phyloP scores from a whole-genome alignment of 1,140 invertebrate species.

The Apis florea region DNA sequence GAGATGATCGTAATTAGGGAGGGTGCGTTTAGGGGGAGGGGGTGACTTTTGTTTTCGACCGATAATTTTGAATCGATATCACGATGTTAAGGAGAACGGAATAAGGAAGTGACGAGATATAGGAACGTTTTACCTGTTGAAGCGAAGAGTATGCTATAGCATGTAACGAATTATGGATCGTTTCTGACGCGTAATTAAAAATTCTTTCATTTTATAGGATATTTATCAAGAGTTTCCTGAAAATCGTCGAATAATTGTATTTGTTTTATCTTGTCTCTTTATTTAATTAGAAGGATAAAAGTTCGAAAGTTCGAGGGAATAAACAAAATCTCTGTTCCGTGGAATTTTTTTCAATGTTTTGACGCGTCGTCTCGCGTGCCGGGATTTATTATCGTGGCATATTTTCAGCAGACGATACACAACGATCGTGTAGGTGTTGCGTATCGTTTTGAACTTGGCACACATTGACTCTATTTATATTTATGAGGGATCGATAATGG shows the following conservation, averaged over 20 bases:
- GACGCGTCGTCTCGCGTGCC: not conserved
- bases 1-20: not conserved
- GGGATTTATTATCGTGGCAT: not conserved
- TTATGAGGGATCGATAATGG: slow-evolving; percentile 47
- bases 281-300: not conserved
- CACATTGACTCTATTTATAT: slow-evolving; percentile 53
- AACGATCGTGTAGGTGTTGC: not conserved
- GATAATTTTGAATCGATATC: not conserved
- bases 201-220: not conserved
- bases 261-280: not conserved
- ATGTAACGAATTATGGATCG: not conserved
- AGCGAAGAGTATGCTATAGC: no score
- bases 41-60: not conserved
- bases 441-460: slow-evolving; percentile 1
- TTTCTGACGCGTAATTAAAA: not conserved
- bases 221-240: not conserved
- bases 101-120: no score
- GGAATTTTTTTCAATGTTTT: not conserved
- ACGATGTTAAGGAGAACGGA: not conserved
- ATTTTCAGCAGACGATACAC: not conserved
- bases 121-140: slow-evolving; percentile 8
- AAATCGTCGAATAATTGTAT: no score
- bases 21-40: not conserved
- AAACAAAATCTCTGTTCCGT: not conserved
- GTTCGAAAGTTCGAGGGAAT: no score